Evolutionary conservation across 2,888 invertebrate species (phyloP), one percentile per base, ranked within the genome.

Genomic region (Priocnemis perturbator): DNA sequence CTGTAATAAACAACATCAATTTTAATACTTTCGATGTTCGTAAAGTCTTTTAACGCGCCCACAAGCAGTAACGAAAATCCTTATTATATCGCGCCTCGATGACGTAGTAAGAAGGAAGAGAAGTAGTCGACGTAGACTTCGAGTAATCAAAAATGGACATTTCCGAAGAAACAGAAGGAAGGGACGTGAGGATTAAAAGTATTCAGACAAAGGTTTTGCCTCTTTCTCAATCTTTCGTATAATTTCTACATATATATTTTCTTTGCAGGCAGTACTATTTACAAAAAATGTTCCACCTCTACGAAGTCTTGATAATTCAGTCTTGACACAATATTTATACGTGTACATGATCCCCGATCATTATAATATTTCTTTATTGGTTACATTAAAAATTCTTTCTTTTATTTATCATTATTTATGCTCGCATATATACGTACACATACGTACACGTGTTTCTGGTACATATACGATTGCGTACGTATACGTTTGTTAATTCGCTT

Each of bases 241-340:
- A 77, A 79, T 80, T 81, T 81, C 77, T 86, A 85, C 82, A 85
- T 82, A 85, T 82, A 82, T 80, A 37, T 37, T 37, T 83, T 83
- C 77, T 79, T 82, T 50, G 78, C 80, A 81, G 83, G 81, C 82
- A 85, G 82, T 78, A 83, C 81, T 86, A 86, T 86, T 86, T 85
- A 86, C 84, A 86, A 86, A 86, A 60, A 86, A 85, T 83, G 83
- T 86, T 85, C 77, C 84, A 83, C 74, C 82, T 81, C 77, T 83
- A 85, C 81, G 73, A 85, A 86, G 84, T 86, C 85, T 86, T 85
- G 79, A 83, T 83, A 85, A 83, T 83, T 86, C 86, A 87, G 86
- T 86, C 86, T 87, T 87, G 84, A 85, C 80, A 84, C 82, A 85
- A 85, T 84, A 82, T 77, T 67, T 81, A 77, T 79, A 81, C 77